Evolutionary conservation across 2,113 vertebrate species (phyloP), one percentile per base, ranked within the genome.

Genomic region (Bucco capensis): DNA sequence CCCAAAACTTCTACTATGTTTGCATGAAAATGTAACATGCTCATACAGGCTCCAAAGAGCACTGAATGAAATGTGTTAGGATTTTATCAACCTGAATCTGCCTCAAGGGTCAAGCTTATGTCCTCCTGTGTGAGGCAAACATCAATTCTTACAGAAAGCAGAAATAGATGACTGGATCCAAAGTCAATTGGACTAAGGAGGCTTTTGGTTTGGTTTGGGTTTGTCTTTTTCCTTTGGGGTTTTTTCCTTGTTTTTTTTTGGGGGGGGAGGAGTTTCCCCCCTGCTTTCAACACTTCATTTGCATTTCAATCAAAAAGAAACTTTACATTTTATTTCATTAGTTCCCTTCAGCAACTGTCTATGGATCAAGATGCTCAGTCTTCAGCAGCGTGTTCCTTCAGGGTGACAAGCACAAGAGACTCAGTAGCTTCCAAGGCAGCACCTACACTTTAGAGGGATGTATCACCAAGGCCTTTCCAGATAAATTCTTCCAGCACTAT

Each of bases 361-460:
- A 77, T 76, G 51, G 85, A 77, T 73, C 21, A 77, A 21, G 42
- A 58, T 64, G 56, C 19, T 86, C n/a, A 60, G 60, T 53, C 51
- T 71, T 57, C 38, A 82, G 44, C 19, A 80, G 60, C 54, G 9
- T 8, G 5, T 40, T 40, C 44, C 15, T 37, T 60, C 62, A 38
- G 49, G 21, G n/a, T 42, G 44, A 69, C 53, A 79, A 50, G 12
- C 33, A 37, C 28, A 33, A 58, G 17, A 82, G 42, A 56, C 22
- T 51, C 58, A 42, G 74, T 42, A 56, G 64, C 67, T 90, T 64
- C 61, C 65, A 38, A 38, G 47, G 60, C 42, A 91, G 50, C 13
- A 9, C 28, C 28, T 23, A 0, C 6, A 17, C 8, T 83, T 72
- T 3, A 65, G 38, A 76, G 16, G 19, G 15, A 70, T 1, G 0